Evolutionary conservation across 2,888 invertebrate genomes (phyloP).

Genomic region (Aelia acuminata): DNA sequence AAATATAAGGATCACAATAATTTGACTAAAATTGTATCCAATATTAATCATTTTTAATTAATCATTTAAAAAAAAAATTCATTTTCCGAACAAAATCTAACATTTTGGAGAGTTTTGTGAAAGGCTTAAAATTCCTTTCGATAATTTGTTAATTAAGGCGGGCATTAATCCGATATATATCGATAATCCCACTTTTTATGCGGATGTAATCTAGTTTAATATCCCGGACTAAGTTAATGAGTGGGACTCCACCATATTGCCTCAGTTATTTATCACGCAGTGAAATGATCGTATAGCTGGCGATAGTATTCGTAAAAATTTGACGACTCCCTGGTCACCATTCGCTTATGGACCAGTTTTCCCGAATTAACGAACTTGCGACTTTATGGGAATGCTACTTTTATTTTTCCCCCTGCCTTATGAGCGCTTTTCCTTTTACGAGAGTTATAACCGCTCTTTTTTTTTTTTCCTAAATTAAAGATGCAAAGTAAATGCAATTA

Average conservation of each 20-base stretch:
- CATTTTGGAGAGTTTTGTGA: too few species aligned
- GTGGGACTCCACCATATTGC: neutral
- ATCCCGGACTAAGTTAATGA: neutral
- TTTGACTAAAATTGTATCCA: too few species aligned
- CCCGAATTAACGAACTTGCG: neutral
- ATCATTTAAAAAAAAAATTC: too few species aligned
- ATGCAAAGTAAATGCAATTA: too few species aligned
- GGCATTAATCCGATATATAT: neutral
- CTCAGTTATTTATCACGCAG: neutral
- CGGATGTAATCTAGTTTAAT: neutral
- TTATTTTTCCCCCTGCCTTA: neutral
- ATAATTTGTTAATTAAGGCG: too few species aligned
- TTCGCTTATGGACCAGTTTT: neutral
- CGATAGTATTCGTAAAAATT: neutral
- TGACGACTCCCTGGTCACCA: neutral
- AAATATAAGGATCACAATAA: too few species aligned
- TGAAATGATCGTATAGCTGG: neutral
- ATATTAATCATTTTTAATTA: too few species aligned
- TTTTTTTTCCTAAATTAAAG: too few species aligned
- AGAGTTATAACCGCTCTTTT: too few species aligned
- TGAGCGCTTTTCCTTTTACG: neutral
- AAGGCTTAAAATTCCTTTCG: too few species aligned
- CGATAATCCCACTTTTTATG: neutral
- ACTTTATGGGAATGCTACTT: neutral
- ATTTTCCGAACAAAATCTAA: too few species aligned